A percentile compares a stretch with the other conserved stretches of the same genome.
Conservation (phyloP, 37 sponge, comb jelly and placozoan genomes). For the Spongilla lacustris region DNA sequence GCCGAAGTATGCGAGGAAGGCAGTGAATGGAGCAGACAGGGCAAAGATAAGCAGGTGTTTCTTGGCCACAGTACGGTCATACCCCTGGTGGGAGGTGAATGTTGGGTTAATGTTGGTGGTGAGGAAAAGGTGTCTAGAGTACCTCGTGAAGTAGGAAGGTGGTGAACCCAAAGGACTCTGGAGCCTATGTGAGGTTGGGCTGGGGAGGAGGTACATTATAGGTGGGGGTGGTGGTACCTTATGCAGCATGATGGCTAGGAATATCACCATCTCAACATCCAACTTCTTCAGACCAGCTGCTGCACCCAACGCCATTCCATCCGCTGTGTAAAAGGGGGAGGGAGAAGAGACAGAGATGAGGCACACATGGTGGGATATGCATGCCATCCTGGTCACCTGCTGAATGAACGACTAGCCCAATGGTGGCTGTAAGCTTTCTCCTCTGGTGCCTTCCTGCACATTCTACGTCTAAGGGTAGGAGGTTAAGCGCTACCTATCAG, state of each 20-base stretch:
- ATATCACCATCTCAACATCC: conserved; percentile 94
- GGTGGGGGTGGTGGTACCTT: conserved; percentile 51
- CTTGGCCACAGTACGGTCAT: conserved; percentile 74
- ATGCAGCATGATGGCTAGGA: conserved; percentile 98
- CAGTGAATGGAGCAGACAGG: conserved; percentile 87
- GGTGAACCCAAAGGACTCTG: conserved; percentile 98
- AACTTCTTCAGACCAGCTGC: conserved; percentile 86
- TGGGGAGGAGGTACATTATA: not conserved
- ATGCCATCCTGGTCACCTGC: conserved; percentile 77
- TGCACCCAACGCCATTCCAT: conserved; percentile 98
- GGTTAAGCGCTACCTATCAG: not conserved
- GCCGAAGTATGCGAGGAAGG: conserved; percentile 86
- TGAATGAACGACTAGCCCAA: conserved; percentile 95
- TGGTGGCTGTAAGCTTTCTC: conserved; percentile 82
- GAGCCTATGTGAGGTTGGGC: conserved; percentile 88
- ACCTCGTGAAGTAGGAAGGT: conserved; percentile 97
- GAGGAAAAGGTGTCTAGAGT: not conserved
- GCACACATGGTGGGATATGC: too few species aligned
- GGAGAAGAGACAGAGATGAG: not conserved
- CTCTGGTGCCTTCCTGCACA: conserved; percentile 40
- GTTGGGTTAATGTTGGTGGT: not conserved
- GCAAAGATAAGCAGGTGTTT: conserved; percentile 85
- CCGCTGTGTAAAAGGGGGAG: conserved; percentile 62
- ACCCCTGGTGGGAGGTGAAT: conserved; percentile 65
- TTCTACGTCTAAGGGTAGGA: conserved; percentile 8